A percentile compares a stretch with the other conserved stretches of the same genome.
phyloP scores from a whole-genome alignment of 2,888 invertebrate species.

The Papilio gigon region DNA sequence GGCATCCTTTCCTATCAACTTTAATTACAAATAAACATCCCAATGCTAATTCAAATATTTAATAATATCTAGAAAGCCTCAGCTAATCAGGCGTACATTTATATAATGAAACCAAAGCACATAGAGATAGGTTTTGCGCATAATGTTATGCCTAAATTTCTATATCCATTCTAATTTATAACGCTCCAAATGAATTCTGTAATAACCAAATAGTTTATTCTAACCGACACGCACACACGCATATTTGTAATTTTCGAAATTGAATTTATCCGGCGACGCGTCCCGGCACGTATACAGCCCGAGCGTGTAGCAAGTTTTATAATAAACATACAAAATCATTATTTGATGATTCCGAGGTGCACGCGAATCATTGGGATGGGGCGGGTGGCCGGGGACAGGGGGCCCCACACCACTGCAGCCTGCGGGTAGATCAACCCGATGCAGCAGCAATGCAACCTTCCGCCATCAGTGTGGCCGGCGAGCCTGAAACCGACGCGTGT shows the following conservation, averaged over 20 bases:
- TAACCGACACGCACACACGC: constrained; percentile 57
- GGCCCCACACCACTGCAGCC: constrained; percentile 59
- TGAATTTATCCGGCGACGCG: constrained; percentile 49
- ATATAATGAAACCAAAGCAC: constrained; percentile 37
- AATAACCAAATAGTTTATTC: constrained; percentile 68
- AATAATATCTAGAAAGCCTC: constrained; percentile 26
- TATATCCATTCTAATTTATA: constrained; percentile 58
- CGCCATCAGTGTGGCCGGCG: constrained; percentile 80
- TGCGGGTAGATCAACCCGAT: constrained; percentile 53
- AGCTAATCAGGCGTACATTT: constrained; percentile 31
- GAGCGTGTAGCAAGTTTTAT: constrained; percentile 64
- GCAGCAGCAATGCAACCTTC: constrained; percentile 74
- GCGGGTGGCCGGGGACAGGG: constrained; percentile 53
- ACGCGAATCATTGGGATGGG: constrained; percentile 72
- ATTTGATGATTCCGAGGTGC: constrained; percentile 80
- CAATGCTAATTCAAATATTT: constrained; percentile 21
- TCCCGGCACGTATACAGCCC: constrained; percentile 45
- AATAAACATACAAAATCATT: constrained; percentile 80
- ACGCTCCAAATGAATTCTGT: constrained; percentile 64
- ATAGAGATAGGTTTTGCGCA: constrained; percentile 44
- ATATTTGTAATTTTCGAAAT: constrained; percentile 53
- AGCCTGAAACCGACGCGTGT: constrained; percentile 78
- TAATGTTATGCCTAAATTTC: constrained; percentile 53
- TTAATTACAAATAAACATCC: constrained; percentile 14
- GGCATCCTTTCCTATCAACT: not conserved